Evolutionary conservation across 2,888 invertebrate genomes (phyloP).

Genomic region (Neoitamus cyanurus): DNA sequence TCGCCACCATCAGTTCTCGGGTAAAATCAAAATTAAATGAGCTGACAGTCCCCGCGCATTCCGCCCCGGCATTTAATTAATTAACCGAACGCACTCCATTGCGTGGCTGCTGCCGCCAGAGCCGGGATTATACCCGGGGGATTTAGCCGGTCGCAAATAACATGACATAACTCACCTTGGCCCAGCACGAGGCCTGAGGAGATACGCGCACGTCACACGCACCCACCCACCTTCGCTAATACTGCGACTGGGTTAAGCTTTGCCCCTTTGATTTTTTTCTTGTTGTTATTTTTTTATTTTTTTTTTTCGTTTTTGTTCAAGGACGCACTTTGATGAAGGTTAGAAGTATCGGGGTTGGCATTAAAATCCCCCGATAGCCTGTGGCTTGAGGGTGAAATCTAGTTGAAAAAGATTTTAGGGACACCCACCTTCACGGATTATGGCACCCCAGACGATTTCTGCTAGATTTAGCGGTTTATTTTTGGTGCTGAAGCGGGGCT

Average conservation of each 20-base stretch:
- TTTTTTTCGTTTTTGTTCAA: no score
- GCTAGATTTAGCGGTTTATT: not conserved
- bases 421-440: not conserved
- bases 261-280: not conserved
- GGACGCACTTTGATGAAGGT: not conserved
- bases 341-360: not conserved
- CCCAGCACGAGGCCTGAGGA: not conserved
- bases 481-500: not conserved
- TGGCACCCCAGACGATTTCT: not conserved
- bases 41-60: not conserved
- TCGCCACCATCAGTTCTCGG: not conserved
- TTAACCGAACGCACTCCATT: not conserved
- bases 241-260: not conserved
- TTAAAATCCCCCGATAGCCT: not conserved
- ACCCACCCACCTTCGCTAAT: not conserved
- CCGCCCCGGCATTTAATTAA: not conserved
- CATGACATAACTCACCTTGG: not conserved
- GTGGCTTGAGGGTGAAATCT: not conserved
- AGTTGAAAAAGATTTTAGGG: not conserved
- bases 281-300: not conserved
- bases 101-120: not conserved
- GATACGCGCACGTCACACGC: not conserved
- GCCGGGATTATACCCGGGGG: not conserved
- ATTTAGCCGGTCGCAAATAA: not conserved
- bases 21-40: not conserved